Percentiles rank a stretch among this genome's conserved stretches.
Evolutionary conservation across 2,888 invertebrate genomes (phyloP).

Genomic region (Chorisops tibialis): DNA sequence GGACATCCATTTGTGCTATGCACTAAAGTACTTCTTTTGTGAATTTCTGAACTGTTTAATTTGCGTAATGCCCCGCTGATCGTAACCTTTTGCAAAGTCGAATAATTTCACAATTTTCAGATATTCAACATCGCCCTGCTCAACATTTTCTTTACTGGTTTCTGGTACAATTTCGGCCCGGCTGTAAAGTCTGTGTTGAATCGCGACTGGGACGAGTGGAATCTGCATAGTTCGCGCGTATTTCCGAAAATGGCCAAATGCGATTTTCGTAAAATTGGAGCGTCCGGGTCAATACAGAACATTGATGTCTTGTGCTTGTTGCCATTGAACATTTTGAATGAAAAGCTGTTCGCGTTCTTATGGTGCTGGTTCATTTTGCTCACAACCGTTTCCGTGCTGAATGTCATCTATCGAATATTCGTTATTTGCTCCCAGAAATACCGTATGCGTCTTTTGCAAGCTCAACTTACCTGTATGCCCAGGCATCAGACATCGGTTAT

Average conservation of each 20-base stretch:
- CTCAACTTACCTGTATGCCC: slow-evolving; percentile 41
- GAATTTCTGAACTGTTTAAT: slow-evolving; percentile 72
- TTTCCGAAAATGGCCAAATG: slow-evolving; percentile 78
- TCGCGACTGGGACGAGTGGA: slow-evolving; percentile 46
- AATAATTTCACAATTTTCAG: slow-evolving; percentile 33
- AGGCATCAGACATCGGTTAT: slow-evolving; percentile 36
- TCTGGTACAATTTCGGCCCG: slow-evolving; percentile 45
- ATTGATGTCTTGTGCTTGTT: slow-evolving; percentile 76
- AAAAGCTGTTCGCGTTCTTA: slow-evolving; percentile 71
- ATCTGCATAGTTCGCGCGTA: slow-evolving; percentile 44
- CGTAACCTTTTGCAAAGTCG: no score
- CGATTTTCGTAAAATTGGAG: slow-evolving; percentile 80
- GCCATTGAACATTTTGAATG: slow-evolving; percentile 74
- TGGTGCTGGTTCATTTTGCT: slow-evolving; percentile 74
- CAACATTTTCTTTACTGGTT: slow-evolving; percentile 45
- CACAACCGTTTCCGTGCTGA: slow-evolving; percentile 59
- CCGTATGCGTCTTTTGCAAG: slow-evolving; percentile 49
- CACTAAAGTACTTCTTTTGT: slow-evolving; percentile 64
- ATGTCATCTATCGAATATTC: slow-evolving; percentile 63
- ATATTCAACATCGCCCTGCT: slow-evolving; percentile 44
- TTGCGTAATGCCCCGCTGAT: slow-evolving; percentile 55
- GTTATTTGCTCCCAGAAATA: slow-evolving; percentile 58
- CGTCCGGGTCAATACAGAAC: slow-evolving; percentile 73
- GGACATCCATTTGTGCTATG: slow-evolving; percentile 55
- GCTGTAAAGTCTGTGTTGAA: slow-evolving; percentile 43